Evolutionary conservation across 2,888 invertebrate genomes (phyloP).

Genomic region (Pachydiplax longipennis): DNA sequence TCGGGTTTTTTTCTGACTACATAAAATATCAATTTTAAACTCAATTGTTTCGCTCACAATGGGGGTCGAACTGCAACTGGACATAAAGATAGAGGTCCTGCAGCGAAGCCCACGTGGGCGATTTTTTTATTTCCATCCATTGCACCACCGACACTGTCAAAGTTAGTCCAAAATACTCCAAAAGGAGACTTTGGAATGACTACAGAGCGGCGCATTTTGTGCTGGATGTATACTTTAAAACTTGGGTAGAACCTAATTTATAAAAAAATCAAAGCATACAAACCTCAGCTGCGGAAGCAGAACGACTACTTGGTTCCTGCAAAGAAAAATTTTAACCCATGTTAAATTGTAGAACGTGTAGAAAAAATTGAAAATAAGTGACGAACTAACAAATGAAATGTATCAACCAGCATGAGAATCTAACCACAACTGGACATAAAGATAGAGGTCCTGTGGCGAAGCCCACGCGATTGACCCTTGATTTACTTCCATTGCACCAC

Average conservation of each 20-base stretch:
- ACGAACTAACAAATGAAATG: neutral
- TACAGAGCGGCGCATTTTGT: conserved; percentile 2
- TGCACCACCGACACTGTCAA: conserved; percentile 29
- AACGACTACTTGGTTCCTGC: too few species aligned
- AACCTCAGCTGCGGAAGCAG: too few species aligned
- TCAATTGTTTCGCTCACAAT: neutral
- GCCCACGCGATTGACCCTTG: neutral
- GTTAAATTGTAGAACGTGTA: too few species aligned
- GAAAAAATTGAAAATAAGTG: too few species aligned
- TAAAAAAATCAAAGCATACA: too few species aligned
- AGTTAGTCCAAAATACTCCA: neutral
- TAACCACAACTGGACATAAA: conserved; percentile 41
- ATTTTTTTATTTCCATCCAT: conserved; percentile 17
- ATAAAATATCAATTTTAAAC: too few species aligned
- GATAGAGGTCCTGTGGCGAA: conserved; percentile 35
- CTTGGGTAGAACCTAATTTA: too few species aligned
- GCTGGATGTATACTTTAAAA: neutral
- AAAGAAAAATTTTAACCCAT: too few species aligned
- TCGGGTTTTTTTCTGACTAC: too few species aligned
- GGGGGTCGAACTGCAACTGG: conserved; percentile 27
- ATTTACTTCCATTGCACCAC: conserved; percentile 37
- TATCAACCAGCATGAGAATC: neutral
- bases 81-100: conserved; percentile 43
- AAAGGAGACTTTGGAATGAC: neutral
- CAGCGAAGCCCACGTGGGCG: neutral